Percentiles rank a stretch among this genome's conserved stretches.
phyloP scores from a whole-genome alignment of 37 sponge, comb jelly and placozoan species.

The Mnemiopsis leidyi region DNA sequence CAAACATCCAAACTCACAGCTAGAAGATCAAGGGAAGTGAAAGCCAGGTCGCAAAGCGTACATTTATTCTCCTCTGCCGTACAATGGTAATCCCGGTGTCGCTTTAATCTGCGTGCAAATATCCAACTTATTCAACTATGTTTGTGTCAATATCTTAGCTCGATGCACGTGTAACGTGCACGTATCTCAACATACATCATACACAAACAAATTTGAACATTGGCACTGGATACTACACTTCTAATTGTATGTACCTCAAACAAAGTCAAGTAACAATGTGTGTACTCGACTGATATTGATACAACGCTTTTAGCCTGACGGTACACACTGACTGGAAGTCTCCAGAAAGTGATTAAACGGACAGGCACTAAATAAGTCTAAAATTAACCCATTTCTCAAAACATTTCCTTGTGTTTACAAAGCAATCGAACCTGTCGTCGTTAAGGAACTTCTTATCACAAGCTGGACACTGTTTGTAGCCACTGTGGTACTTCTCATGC shows the following conservation, averaged over 20 bases:
- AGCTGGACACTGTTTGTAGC: constrained; percentile 33
- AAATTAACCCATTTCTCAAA: background rate
- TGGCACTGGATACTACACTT: constrained; percentile 18
- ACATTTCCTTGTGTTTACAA: background rate
- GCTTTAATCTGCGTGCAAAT: constrained; percentile 20
- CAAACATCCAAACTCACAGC: background rate
- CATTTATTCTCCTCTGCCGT: background rate
- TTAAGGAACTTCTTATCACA: constrained; percentile 64
- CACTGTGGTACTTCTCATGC: constrained; percentile 49
- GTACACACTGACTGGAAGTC: background rate
- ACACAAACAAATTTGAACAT: background rate
- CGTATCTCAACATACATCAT: background rate
- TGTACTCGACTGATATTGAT: background rate
- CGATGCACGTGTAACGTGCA: background rate
- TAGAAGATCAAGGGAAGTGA: background rate
- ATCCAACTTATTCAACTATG: background rate
- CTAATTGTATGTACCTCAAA: constrained; percentile 33
- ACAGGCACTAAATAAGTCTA: background rate
- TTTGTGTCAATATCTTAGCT: background rate
- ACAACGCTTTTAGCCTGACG: constrained; percentile 4
- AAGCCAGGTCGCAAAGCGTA: background rate
- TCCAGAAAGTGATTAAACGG: background rate
- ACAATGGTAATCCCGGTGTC: constrained; percentile 19
- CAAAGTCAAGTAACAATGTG: constrained; percentile 23
- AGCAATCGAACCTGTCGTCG: constrained; percentile 7